Percentiles rank a stretch among this genome's conserved stretches.
phyloP scores from a whole-genome alignment of 2,797 vertebrate genomes.

The Pogonophryne albipinna region DNA sequence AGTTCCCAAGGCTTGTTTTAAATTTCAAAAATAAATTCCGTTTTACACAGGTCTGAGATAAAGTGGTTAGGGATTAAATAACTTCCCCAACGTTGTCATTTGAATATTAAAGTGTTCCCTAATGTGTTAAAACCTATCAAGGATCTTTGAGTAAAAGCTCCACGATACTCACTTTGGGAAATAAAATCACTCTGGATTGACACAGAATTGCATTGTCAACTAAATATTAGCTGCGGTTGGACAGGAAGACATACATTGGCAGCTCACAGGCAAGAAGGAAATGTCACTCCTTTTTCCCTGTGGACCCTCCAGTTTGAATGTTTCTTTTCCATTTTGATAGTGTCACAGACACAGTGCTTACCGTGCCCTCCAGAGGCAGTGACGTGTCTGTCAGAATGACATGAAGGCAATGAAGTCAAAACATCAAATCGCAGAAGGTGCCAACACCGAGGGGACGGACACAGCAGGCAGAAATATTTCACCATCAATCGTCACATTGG shows the following conservation, averaged over 20 bases:
- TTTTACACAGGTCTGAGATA: not conserved
- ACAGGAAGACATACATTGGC: conserved; percentile 36
- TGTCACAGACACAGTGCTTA: conserved; percentile 51
- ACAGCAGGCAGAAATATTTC: conserved; percentile 11
- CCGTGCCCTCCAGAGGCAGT: conserved; percentile 48
- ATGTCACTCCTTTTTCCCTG: conserved; percentile 39
- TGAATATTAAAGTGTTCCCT: conserved; percentile 11
- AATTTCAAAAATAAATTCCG: not conserved
- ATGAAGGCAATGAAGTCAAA: conserved; percentile 42
- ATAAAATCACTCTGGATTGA: conserved; percentile 24
- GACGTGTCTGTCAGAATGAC: conserved; percentile 55
- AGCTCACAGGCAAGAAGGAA: conserved; percentile 13
- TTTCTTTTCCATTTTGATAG: conserved; percentile 55
- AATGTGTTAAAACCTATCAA: not conserved
- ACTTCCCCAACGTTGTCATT: conserved; percentile 36
- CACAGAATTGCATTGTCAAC: conserved; percentile 28
- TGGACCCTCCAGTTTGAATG: conserved; percentile 40
- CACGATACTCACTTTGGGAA: not conserved
- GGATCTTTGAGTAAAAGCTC: conserved; percentile 5
- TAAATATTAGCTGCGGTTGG: conserved; percentile 28
- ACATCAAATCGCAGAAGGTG: conserved; percentile 36
- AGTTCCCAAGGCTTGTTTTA: not conserved
- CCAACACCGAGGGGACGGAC: conserved; percentile 17
- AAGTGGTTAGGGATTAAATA: not conserved
- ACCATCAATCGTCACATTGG: conserved; percentile 10